These are phyloP conservation scores for Epinephelus cyanopodus DNA, from an alignment of 2,113 vertebrate species.

Conservation along the genomic window DNA sequence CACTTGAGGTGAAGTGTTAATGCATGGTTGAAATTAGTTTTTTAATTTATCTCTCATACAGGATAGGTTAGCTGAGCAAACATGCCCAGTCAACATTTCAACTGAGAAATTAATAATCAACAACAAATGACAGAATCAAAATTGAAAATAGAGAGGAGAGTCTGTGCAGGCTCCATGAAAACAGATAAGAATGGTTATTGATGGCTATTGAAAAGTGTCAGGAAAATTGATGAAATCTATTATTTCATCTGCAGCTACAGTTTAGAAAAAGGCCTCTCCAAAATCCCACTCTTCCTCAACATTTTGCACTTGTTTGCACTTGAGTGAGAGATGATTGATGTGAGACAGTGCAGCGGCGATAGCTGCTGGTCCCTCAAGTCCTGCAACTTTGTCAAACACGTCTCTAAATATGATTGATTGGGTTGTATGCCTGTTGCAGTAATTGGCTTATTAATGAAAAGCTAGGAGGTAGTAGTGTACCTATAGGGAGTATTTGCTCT, in stretches of 20 bases:
- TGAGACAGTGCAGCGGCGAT: not conserved
- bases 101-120: not conserved
- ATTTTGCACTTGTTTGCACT: conserved; percentile 35
- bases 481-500: conserved; percentile 38
- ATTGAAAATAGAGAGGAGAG: not conserved
- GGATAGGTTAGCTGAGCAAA: no score
- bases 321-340: conserved; percentile 65
- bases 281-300: conserved; percentile 5
- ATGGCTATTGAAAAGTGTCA: not conserved
- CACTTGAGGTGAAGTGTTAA: no score
- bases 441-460: conserved; percentile 68
- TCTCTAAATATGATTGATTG: conserved; percentile 67
- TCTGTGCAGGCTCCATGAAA: not conserved
- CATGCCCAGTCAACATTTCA: not conserved
- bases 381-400: conserved; percentile 60
- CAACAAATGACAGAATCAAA: not conserved
- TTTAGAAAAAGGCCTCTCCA: conserved; percentile 4
- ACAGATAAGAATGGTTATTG: not conserved
- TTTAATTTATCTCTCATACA: not conserved
- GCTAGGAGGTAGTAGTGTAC: conserved; percentile 21
- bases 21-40: not conserved
- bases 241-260: conserved; percentile 7
- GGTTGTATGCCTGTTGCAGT: conserved; percentile 39
- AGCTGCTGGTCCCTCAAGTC: conserved; percentile 52
- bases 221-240: conserved; percentile 22